A percentile compares a stretch with the other conserved stretches of the same genome.
These are phyloP conservation scores for Tetrax tetrax DNA, from an alignment of 2,113 vertebrate genomes.

Conservation along the genomic window DNA sequence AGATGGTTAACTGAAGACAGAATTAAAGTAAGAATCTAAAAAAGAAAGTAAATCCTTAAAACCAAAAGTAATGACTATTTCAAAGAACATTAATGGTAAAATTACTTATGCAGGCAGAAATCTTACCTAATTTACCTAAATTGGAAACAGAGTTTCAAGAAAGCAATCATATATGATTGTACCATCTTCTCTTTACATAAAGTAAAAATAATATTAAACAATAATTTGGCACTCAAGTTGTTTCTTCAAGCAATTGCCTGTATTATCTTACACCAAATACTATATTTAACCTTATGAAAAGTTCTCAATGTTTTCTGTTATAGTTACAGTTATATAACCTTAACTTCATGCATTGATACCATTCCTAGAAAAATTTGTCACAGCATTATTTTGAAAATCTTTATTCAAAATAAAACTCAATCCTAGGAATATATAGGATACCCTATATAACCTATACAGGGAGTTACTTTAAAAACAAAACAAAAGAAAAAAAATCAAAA, in stretches of 20 bases:
- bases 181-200: background rate
- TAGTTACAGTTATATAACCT: background rate
- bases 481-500: background rate
- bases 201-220: background rate
- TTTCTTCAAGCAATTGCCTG: background rate
- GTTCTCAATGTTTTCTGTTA: background rate
- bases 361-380: background rate
- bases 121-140: background rate
- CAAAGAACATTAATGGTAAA: background rate
- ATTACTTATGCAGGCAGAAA: background rate
- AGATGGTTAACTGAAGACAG: background rate
- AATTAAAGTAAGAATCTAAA: background rate
- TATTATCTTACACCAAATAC: background rate
- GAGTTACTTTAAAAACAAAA: background rate
- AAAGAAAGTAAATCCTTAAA: background rate
- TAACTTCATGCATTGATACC: background rate
- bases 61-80: background rate
- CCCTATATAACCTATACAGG: background rate
- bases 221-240: background rate
- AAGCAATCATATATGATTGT: background rate
- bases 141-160: background rate
- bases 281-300: background rate
- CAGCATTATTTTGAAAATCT: background rate
- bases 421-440: background rate
- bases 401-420: background rate